Base-by-base conservation (phyloP, 2,888 invertebrate genomes). In the Pseudococcus jackbeardsleyi region DNA sequence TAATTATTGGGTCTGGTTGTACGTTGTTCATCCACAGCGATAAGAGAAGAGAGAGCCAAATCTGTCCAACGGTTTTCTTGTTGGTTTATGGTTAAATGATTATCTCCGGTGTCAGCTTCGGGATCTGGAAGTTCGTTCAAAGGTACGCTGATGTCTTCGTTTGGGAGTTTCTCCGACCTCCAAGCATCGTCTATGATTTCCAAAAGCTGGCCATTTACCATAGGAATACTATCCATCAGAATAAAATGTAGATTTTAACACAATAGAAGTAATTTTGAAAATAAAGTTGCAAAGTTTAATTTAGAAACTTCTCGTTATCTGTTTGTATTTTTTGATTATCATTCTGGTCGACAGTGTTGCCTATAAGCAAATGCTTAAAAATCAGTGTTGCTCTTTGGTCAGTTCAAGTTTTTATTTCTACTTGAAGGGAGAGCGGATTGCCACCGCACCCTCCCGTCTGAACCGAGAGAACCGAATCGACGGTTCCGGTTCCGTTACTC, bases 21-120 rank as follows among this genome's bases (percentile, higher is more conserved):
- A 17, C 88, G 77, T 19, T 88, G 64, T 39, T 88, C 88, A 22
- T 88, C 88, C 5, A 88, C 39, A 15, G 88, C 82, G 26, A 84
- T 82, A 17, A 84, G 46, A 15, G 88, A 88, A 12, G 89, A 85
- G 15, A 94, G 91, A 89, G 93, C 93, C 88, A 94, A 92, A 91
- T 94, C 94, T 93, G 94, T 92, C 96, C 96, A 94, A 93, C 94
- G 93, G 91, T 95, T 94, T 91, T 96, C 96, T 91, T 96, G 96
- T 91, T 98, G 98, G 91, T 95, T 96, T 9, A 98, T 92, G 0
- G 97, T 97, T 91, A 98, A 94, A 91, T 96, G 96, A 5, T 96
- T 95, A 92, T 98, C 98, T 33, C 96, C 97, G 90, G 96, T 96
- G 92, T 98, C 98, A 1, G 97, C 96, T 91, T 97, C 97, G 0